Base-by-base conservation (phyloP, 2,797 vertebrate species). In the Eremophila alpestris region DNA sequence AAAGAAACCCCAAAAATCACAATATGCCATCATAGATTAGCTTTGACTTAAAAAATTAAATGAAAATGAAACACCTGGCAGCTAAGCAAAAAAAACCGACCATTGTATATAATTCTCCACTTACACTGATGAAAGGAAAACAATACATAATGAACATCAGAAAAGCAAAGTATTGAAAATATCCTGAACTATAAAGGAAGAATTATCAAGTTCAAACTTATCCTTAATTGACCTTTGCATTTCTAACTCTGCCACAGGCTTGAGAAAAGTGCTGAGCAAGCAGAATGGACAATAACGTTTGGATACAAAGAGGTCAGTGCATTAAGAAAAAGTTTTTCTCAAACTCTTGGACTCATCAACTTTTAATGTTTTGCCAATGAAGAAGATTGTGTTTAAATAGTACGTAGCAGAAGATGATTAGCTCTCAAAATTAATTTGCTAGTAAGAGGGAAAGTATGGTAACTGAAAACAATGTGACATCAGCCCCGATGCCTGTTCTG, bases 201-300 rank as follows among this genome's bases (percentile, higher is more conserved):
- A 80, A 46, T 20, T 60, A 63, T 77, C 52, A 51, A 21, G 38
- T 70, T 75, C 29, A 82, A 67, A 73, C 27, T 87, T 95, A 77
- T 94, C 93, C 95, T 95, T 94, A 93, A 45, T 5, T 91, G 92
- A 95, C 89, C 90, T 93, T 89, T 95, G 89, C 65, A 83, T 89
- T 93, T 94, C 56, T 90, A 83, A 83, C 86, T 78, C 81, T 68
- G 46, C 70, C 69, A 62, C 40, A 62, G 40, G 40, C 65, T 56
- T 41, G 41, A 56, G 43, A 70, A 65, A 95, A 96, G 34, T 38
- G 81, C 93, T 80, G 64, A 87, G 56, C 65, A 80, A 58, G 68
- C 94, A 94, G 65, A 91, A 94, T 2, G 11, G 38, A 54, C 92
- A 80, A 26, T 68, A 87, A 70, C 2, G 0, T 54, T 94, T 87